Conservation (phyloP, 2,797 vertebrate species). For the Melanogrammus aeglefinus region DNA sequence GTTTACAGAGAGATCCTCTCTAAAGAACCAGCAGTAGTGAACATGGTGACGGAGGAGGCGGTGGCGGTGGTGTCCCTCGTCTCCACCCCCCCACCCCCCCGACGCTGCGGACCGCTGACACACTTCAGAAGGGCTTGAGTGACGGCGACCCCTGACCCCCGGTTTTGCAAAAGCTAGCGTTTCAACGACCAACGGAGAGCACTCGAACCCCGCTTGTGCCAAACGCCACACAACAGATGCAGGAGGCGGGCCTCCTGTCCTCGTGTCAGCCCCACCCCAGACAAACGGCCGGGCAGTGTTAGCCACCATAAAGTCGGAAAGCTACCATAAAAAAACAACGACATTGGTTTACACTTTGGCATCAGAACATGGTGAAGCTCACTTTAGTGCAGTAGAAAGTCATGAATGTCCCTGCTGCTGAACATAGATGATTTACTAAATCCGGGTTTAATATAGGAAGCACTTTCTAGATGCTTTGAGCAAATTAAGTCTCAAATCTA, state of each 20-base stretch:
- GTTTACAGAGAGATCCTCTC: too few species aligned
- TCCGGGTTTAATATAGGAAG: background rate
- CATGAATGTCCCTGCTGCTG: background rate
- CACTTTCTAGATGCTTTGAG: background rate
- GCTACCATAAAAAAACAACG: background rate
- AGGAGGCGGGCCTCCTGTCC: background rate
- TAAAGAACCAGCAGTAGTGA: too few species aligned
- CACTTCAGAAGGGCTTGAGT: too few species aligned
- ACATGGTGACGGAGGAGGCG: too few species aligned
- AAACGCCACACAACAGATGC: background rate
- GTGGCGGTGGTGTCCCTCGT: too few species aligned
- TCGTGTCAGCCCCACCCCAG: background rate
- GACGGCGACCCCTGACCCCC: background rate
- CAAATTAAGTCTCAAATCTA: background rate
- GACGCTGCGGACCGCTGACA: background rate
- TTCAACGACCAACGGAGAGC: background rate
- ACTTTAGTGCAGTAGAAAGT: background rate
- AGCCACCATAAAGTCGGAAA: background rate
- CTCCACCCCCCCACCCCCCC: background rate
- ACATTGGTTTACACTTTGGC: background rate
- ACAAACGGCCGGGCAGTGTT: background rate
- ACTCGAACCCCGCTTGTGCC: background rate
- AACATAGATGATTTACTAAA: too few species aligned
- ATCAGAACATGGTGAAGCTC: background rate
- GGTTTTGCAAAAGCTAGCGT: too few species aligned